phyloP scores from a whole-genome alignment of 2,113 vertebrate species.

The Odontesthes bonariensis region DNA sequence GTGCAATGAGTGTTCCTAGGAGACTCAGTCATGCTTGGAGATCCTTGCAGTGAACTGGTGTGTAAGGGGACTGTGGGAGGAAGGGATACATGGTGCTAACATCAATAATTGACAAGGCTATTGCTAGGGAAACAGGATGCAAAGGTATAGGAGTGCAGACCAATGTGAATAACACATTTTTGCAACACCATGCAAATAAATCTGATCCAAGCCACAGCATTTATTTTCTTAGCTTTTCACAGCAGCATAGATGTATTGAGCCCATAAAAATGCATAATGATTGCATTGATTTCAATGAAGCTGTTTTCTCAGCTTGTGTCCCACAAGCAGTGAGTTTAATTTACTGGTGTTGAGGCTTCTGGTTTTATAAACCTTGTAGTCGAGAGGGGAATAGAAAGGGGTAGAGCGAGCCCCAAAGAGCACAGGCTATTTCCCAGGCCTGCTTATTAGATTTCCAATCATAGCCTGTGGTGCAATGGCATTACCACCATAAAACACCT shows the following conservation, averaged over 20 bases:
- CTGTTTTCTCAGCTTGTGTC: conserved; percentile 46
- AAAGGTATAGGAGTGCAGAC: conserved; percentile 65
- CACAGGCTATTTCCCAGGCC: conserved; percentile 64
- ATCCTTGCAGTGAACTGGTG: conserved; percentile 64
- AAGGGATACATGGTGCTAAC: conserved; percentile 65
- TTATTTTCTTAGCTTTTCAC: conserved; percentile 63
- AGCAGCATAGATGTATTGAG: conserved; percentile 53
- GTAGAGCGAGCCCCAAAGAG: conserved; percentile 57
- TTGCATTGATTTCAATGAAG: conserved; percentile 72
- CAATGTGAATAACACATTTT: conserved; percentile 56
- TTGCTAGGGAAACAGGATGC: conserved; percentile 78
- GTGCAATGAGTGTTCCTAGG: conserved; percentile 65
- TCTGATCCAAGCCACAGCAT: conserved; percentile 32
- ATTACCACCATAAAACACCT: conserved; percentile 78
- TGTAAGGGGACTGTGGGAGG: conserved; percentile 62
- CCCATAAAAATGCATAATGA: conserved; percentile 75
- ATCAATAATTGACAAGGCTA: conserved; percentile 81
- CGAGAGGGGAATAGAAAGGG: conserved; percentile 42
- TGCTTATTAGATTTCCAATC: conserved; percentile 83
- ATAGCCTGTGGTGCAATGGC: conserved; percentile 69
- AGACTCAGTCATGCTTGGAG: conserved; percentile 74
- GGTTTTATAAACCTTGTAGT: conserved; percentile 64
- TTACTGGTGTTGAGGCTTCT: conserved; percentile 67
- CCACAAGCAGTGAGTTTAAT: conserved; percentile 72
- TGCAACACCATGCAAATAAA: conserved; percentile 66